Conservation (phyloP, 1,140 invertebrate genomes). For the Drosophila nannoptera region DNA sequence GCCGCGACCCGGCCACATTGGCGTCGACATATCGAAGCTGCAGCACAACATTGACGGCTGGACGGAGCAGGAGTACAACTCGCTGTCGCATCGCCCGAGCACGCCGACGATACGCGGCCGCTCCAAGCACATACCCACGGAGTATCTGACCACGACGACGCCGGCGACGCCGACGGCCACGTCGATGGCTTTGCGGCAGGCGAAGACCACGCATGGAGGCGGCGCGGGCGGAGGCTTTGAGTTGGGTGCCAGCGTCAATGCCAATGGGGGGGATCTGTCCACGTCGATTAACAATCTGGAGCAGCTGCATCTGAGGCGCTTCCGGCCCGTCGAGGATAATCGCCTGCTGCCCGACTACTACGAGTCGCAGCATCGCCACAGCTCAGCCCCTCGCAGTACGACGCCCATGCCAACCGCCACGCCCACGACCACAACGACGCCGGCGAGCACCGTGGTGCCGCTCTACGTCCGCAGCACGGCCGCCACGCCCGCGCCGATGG, state of each 20-base stretch:
- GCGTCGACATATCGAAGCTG: conserved; percentile 85
- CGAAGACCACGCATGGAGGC: conserved; percentile 65
- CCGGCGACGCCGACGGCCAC: conserved; percentile 48
- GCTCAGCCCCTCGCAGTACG: conserved; percentile 13
- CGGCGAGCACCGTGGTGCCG: not conserved
- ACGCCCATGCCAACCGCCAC: conserved; percentile 9
- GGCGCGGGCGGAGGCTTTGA: conserved; percentile 62
- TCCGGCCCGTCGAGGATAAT: conserved; percentile 66
- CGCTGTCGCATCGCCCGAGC: conserved; percentile 80
- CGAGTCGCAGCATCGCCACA: conserved; percentile 23
- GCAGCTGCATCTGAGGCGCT: conserved; percentile 58
- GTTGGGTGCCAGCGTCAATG: conserved; percentile 60
- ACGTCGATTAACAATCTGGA: conserved; percentile 74
- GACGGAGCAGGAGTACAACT: conserved; percentile 88
- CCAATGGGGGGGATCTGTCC: conserved; percentile 55
- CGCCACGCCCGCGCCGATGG: conserved; percentile 52
- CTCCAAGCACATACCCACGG: conserved; percentile 87
- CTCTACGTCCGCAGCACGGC: conserved; percentile 53
- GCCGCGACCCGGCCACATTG: conserved; percentile 61
- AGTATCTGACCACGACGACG: conserved; percentile 84
- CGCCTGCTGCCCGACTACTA: conserved; percentile 55
- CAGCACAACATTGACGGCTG: conserved; percentile 91
- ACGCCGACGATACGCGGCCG: conserved; percentile 81
- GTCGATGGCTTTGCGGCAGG: conserved; percentile 47
- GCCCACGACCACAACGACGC: conserved; percentile 25